Conservation (phyloP, 2,888 invertebrate species). For the Homarus gammarus region DNA sequence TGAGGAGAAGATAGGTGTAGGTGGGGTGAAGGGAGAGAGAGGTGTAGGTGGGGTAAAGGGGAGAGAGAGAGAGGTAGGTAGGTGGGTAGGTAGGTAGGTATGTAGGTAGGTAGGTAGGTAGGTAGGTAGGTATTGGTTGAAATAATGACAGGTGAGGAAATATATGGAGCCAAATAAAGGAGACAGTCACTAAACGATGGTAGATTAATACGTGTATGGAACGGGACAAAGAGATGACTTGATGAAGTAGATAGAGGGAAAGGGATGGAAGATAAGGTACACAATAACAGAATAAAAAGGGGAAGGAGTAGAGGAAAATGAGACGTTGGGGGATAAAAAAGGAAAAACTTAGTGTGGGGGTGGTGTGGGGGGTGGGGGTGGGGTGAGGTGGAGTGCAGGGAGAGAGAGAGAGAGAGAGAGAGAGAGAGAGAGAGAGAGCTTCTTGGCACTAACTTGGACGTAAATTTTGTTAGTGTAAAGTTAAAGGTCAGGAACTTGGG, state of each 20-base stretch:
- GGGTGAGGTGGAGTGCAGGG: background rate
- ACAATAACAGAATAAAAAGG: background rate
- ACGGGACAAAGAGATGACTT: background rate
- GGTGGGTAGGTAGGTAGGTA: no score
- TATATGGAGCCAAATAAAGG: background rate
- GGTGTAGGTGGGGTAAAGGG: no score
- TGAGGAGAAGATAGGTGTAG: background rate
- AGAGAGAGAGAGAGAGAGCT: background rate
- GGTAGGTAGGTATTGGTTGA: no score
- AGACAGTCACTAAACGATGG: no score
- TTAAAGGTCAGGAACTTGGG: conserved; percentile 37
- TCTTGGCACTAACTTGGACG: conserved; percentile 35
- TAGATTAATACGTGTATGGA: no score
- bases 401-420: background rate
- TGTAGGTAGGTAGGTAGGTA: no score
- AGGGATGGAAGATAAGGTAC: background rate
- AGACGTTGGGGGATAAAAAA: background rate
- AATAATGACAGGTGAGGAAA: background rate
- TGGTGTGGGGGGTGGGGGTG: background rate
- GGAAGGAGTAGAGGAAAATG: background rate
- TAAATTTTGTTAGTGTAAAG: conserved; percentile 33
- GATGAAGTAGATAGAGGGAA: background rate
- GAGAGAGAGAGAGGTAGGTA: background rate
- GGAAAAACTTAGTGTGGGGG: background rate
- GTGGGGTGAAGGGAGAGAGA: background rate